phyloP scores from a whole-genome alignment of 2,888 invertebrate species.

The Cryptophagus acutangulus region DNA sequence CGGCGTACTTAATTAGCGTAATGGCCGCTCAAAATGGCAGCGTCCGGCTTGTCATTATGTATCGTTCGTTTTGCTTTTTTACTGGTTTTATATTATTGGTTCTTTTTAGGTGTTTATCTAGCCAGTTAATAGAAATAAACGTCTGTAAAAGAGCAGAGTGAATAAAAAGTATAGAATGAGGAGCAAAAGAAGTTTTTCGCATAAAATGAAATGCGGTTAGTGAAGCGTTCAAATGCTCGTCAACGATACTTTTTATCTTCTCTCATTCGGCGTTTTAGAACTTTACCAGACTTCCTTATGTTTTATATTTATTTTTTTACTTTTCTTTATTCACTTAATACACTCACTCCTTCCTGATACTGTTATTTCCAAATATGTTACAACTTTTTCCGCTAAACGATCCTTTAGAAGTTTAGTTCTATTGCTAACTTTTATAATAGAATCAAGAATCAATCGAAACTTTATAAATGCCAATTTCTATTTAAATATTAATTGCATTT shows the following conservation, averaged over 20 bases:
- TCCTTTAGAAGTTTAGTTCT: no score
- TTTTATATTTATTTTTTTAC: no score
- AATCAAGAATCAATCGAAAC: no score
- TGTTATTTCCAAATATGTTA: slow-evolving; percentile 32
- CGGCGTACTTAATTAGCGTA: no score
- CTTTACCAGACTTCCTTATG: slow-evolving; percentile 34
- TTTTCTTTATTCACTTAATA: slow-evolving; percentile 34
- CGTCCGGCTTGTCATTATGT: no score
- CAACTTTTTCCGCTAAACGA: slow-evolving; percentile 16
- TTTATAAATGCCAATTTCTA: no score
- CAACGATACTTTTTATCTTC: slow-evolving; percentile 39
- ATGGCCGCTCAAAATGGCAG: no score
- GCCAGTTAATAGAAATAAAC: slow-evolving; percentile 24
- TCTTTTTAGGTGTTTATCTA: no score
- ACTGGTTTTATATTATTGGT: no score
- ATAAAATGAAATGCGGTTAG: slow-evolving; percentile 41
- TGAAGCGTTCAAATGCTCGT: slow-evolving; percentile 43
- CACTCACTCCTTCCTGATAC: slow-evolving; percentile 33
- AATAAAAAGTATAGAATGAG: slow-evolving; percentile 16
- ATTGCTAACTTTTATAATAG: no score
- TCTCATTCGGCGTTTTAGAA: slow-evolving; percentile 33
- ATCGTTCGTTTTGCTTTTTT: no score
- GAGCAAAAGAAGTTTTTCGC: slow-evolving; percentile 35
- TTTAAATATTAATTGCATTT: no score
- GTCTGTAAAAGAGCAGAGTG: slow-evolving; percentile 17